Evolutionary conservation across 2,888 invertebrate species (phyloP), one percentile per base, ranked within the genome.

Genomic region (Plebejus argus): DNA sequence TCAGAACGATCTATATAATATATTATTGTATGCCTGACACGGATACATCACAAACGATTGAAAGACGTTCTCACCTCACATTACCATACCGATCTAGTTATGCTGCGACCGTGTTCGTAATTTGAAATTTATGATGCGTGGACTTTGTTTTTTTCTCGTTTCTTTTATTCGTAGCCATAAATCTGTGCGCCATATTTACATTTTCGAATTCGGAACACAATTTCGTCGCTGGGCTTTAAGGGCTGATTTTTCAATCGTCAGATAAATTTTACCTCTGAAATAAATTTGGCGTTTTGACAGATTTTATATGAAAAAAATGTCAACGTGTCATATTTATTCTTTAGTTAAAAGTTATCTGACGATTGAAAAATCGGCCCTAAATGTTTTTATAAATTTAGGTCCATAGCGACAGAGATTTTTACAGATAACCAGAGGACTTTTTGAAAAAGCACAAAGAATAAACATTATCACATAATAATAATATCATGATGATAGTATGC

Each of bases 21-120:
- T n/a, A n/a, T n/a, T n/a, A 33, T 33, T 61, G 23, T 61, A 61
- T 61, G 58, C 10, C 10, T 33, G 66, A 18, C 66, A 66, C 28
- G 66, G 66, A 66, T 28, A 66, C 28, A 66, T 66, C 66, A 66
- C 66, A 66, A 66, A 66, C 66, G 66, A 53, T 53, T 53, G 53
- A 66, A 66, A 66, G 28, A 33, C 18, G 66, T 66, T 61, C 66
- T 66, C 66, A 66, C 66, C 66, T 66, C 28, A 6, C 6, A 33
- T 66, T 66, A 66, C 28, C 66, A 66, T 66, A 66, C 18, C 28
- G 33, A 66, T 66, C 66, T 66, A 66, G 28, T 66, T 66, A 66
- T 66, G 28, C 66, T 66, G 15, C 28, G 66, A 66, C 66, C 28
- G 66, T 66, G 66, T 15, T 66, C 66, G 66, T 66, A 66, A 33